phyloP scores from a whole-genome alignment of 2,113 vertebrate genomes.

The Tragelaphus imberbis region DNA sequence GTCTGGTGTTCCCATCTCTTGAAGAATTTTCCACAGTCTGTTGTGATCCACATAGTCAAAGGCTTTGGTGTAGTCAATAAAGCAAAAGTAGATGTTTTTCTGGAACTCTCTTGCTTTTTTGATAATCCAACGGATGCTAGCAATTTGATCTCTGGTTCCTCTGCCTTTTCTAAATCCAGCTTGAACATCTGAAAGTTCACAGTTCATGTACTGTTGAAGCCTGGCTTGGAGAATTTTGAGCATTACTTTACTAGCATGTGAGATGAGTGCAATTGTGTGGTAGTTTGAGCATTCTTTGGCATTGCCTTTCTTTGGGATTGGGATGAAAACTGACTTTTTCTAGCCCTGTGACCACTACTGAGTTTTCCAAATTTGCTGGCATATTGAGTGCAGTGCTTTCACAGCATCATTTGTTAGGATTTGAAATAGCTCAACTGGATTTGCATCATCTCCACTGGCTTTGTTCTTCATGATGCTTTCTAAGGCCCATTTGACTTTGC shows the following conservation, averaged over 20 bases:
- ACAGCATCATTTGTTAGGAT: no score
- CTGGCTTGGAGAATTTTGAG: not conserved
- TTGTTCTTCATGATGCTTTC: no score
- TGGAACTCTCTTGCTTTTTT: not conserved
- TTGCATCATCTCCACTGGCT: no score
- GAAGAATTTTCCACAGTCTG: not conserved
- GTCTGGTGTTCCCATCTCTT: not conserved
- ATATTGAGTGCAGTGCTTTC: no score
- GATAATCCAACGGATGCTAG: fast-evolving
- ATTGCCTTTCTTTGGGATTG: no score
- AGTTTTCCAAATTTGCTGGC: no score
- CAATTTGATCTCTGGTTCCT: not conserved
- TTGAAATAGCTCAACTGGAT: no score
- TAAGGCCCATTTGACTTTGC: no score
- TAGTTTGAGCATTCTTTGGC: not conserved
- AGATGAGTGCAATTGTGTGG: not conserved
- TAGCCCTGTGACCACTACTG: no score
- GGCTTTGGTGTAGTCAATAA: not conserved
- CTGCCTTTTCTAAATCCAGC: not conserved
- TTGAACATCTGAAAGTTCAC: not conserved
- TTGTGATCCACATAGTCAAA: not conserved
- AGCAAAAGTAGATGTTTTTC: not conserved
- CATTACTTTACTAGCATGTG: not conserved
- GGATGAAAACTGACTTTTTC: no score
- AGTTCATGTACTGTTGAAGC: fast-evolving